Conservation (phyloP, 2,888 invertebrate genomes). For the Malthinus flaveolus region DNA sequence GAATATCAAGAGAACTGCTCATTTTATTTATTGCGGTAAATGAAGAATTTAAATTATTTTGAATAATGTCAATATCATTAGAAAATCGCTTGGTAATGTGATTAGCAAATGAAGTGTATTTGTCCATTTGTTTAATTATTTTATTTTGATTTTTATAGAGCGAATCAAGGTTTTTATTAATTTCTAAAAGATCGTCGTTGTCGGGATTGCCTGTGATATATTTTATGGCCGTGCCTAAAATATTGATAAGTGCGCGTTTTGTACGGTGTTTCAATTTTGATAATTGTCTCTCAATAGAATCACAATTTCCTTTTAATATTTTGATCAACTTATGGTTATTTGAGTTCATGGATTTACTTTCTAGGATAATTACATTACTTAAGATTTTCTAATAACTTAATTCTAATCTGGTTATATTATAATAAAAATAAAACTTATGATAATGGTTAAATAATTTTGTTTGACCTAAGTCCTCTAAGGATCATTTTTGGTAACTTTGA, state of each 20-base stretch:
- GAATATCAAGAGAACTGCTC: slow-evolving; percentile 3
- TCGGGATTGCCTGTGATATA: not conserved
- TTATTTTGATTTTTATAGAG: slow-evolving; percentile 19
- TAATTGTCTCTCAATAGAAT: not conserved
- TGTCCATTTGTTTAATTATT: slow-evolving; percentile 21
- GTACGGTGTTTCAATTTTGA: not conserved
- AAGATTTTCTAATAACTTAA: not conserved
- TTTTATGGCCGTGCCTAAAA: not conserved
- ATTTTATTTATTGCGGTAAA: slow-evolving; percentile 9
- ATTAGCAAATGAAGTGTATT: slow-evolving; percentile 22
- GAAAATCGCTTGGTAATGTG: slow-evolving; percentile 22
- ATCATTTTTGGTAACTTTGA: no score
- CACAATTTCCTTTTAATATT: not conserved
- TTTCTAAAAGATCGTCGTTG: no score
- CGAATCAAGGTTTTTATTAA: no score
- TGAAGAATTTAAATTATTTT: slow-evolving; percentile 10
- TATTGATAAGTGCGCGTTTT: not conserved
- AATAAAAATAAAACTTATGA: not conserved
- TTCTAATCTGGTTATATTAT: not conserved
- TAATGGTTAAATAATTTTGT: not conserved
- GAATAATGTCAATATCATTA: slow-evolving; percentile 8
- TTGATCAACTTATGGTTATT: no score
- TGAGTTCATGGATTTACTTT: no score
- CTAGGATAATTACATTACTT: not conserved
- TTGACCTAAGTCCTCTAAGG: not conserved